These are phyloP conservation scores for Mormoops blainvillei DNA, from an alignment of 2,113 vertebrate genomes.

Conservation along the genomic window DNA sequence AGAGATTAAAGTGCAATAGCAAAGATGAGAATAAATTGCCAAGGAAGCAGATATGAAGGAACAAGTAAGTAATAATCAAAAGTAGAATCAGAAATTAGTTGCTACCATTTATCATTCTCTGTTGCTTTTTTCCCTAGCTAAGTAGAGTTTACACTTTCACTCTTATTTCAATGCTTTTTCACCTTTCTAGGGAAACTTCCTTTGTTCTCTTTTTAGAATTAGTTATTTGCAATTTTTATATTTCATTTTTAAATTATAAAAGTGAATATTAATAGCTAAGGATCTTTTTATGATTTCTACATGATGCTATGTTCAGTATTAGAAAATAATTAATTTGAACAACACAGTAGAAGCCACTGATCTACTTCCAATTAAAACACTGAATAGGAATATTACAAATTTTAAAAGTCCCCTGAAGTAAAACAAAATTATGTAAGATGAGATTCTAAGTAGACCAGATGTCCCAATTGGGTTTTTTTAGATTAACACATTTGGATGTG, in stretches of 20 bases:
- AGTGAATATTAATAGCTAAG: neutral
- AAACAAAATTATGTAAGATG: neutral
- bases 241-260: neutral
- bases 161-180: neutral
- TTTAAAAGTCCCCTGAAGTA: slow-evolving; percentile 6
- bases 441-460: neutral
- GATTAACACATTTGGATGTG: neutral
- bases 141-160: neutral
- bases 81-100: neutral
- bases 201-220: neutral
- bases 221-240: neutral
- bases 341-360: neutral
- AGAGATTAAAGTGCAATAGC: neutral
- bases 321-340: neutral
- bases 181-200: neutral
- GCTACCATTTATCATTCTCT: neutral
- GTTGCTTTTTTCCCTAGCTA: neutral
- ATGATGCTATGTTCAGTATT: neutral
- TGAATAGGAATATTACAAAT: neutral
- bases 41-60: neutral
- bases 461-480: neutral
- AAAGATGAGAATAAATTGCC: neutral
- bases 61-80: neutral
- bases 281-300: neutral
- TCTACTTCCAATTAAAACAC: neutral